Conservation (phyloP, 2,113 vertebrate genomes). For the Pollimyrus isidori region DNA sequence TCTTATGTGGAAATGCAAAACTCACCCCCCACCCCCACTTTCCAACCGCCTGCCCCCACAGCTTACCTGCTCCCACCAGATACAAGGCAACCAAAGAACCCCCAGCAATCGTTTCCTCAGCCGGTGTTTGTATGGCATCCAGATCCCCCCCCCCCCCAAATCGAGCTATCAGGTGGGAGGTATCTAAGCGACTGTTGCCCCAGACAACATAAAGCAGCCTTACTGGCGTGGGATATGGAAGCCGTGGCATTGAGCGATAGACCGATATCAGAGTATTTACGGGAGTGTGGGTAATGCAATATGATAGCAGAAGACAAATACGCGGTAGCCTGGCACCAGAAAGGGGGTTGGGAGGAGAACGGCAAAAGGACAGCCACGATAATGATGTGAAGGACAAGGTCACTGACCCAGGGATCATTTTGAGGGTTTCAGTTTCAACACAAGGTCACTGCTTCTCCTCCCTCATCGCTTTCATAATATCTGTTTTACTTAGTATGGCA, state of each 20-base stretch:
- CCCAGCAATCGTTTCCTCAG: background rate
- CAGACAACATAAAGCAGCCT: background rate
- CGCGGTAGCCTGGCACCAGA: conserved; percentile 20
- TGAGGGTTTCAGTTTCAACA: conserved; percentile 39
- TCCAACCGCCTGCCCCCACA: background rate
- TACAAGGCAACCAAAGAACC: background rate
- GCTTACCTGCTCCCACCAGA: background rate
- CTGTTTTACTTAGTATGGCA: conserved; percentile 44
- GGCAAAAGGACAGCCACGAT: conserved; percentile 31
- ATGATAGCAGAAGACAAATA: conserved; percentile 33
- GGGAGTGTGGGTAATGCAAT: conserved; percentile 34
- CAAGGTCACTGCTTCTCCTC: conserved; percentile 47
- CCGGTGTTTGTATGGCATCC: background rate
- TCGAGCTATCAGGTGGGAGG: background rate
- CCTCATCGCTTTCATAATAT: conserved; percentile 43
- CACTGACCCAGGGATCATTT: conserved; percentile 45
- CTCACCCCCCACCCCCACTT: background rate
- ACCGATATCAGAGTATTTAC: conserved; percentile 35
- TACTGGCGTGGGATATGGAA: background rate
- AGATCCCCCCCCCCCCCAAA: background rate
- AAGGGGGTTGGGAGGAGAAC: conserved; percentile 3
- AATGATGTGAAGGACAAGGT: conserved; percentile 43
- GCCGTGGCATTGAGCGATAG: conserved; percentile 26
- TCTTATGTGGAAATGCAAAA: background rate
- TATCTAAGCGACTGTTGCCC: background rate